Base-by-base conservation (phyloP, 2,888 invertebrate species). In the Steinernema hermaphroditum region DNA sequence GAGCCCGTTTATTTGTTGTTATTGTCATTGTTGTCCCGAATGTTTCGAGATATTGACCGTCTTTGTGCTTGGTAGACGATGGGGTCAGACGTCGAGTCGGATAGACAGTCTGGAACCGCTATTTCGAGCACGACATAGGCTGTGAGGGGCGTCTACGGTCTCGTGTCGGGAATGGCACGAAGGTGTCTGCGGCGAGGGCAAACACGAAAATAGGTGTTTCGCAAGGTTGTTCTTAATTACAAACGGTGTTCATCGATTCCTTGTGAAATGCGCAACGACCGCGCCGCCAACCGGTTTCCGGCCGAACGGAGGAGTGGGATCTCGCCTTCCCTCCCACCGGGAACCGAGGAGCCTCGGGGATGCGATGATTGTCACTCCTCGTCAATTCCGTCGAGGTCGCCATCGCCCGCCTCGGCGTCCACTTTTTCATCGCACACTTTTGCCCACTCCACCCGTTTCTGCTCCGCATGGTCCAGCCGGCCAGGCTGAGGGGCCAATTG, bases 391-490 rank as follows among this genome's bases (percentile, higher is more conserved):
- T 6, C 22, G n/a, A 46, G 46, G 46, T 46, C 46, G 46, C 46
- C 46, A n/a, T n/a, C n/a, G n/a, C 16, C 46, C 46, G 6, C 46
- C 9, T 6, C 46, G n/a, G 6, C 46, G 29, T 54, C 54, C 54
- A 54, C 22, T 54, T 54, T 54, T 54, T 54, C 54, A 54, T 54
- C 54, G 54, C 54, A 54, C 54, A 54, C 54, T 54, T 27, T 27
- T 14, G 12, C 12, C 24, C 54, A n/a, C 22, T 19, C 6, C 46
- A 6, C 22, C 16, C 46, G 37, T 37, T 37, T 19, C 24, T 27
- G 2, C n/a, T 27, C 22, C 54, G 54, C 54, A 54, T 54, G 54
- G 54, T 54, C 54, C 29, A 6, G 46, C 37, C 37, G 37, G 6
- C 37, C 37, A n/a, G n/a, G n/a, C n/a, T n/a, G n/a, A n/a, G 46